Base-by-base conservation (phyloP, 2,113 vertebrate genomes). In the Eretmochelys imbricata region DNA sequence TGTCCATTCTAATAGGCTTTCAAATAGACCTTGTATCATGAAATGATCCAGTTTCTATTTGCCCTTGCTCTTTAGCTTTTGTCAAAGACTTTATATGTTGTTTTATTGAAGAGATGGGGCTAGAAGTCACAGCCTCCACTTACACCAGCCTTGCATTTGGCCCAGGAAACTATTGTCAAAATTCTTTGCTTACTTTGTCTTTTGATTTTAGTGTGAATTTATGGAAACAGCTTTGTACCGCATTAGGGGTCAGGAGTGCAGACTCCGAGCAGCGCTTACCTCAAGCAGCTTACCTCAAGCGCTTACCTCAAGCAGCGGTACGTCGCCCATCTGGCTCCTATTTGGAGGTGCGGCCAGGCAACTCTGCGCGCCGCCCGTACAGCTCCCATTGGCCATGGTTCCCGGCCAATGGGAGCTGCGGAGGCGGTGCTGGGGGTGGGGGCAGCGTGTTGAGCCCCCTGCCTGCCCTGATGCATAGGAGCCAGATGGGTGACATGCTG, bases 341-440 rank as follows among this genome's bases (percentile, higher is more conserved):
- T 6, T 1, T 53, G 17, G 51, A 53, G 51, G 51, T 7, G 51
- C 17, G 12, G 2, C 51, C 51, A 53, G 51, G 51, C 1, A 17
- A 53, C 51, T 53, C 51, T 53, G 51, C 2, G 2, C 17, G 19
- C 5, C 6, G 2, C 17, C 50, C 50, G 14, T 51, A 16, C 50
- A 51, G 49, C 50, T 51, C 16, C 50, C 14, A 2, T 51, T 51
- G 50, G 4, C 14, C 14, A 2, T 16, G 14, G 50, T 51, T 51
- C 14, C 16, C 5, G 51, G 51, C 51, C 51, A 53, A 53, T 53
- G 51, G 51, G 51, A 19, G 17, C 51, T 53, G 51, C 51, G 2
- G 51, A 17, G 51, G 51, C 1, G 6, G 17, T 6, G 16, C 16
- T 19, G 19, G 17, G 6, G 17, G 5, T 1, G 6, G 51, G 6